Evolutionary conservation across 1,140 invertebrate species (phyloP).

Genomic region (Helicoverpa armigera): DNA sequence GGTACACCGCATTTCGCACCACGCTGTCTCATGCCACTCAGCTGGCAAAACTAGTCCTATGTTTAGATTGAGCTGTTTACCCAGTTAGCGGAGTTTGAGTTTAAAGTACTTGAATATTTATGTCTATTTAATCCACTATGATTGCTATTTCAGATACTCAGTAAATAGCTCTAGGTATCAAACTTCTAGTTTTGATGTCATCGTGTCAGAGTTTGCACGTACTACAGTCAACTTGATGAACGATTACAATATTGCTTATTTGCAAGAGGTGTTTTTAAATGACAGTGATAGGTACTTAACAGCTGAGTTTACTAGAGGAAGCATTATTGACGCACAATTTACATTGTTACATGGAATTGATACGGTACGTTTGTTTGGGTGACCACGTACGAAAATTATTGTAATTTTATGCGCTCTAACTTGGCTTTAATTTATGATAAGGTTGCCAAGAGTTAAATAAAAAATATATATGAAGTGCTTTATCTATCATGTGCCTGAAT

Average conservation of each 20-base stretch:
- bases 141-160: conserved; percentile 21
- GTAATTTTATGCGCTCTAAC: conserved; percentile 2
- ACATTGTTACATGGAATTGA: conserved; percentile 23
- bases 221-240: conserved; percentile 17
- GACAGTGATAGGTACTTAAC: conserved; percentile 38
- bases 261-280: conserved; percentile 44
- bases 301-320: conserved; percentile 53
- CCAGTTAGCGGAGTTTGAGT: conserved; percentile 11
- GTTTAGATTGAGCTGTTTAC: conserved; percentile 25
- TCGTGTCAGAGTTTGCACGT: conserved; percentile 1
- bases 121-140: not conserved
- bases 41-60: conserved; percentile 12
- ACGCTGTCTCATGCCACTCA: conserved; percentile 40
- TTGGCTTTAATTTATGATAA: not conserved
- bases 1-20: conserved; percentile 33
- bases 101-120: conserved; percentile 32
- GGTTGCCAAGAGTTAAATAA: too few species aligned
- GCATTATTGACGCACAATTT: conserved; percentile 48
- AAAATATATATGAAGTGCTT: too few species aligned
- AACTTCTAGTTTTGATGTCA: not conserved
- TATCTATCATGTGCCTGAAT: too few species aligned
- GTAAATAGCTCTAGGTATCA: conserved; percentile 2
- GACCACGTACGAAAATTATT: conserved; percentile 2
- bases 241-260: conserved; percentile 52
- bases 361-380: not conserved